Percentiles rank a stretch among this genome's conserved stretches.
phyloP scores from a whole-genome alignment of 2,113 vertebrate species.

The Trogon melanurus region DNA sequence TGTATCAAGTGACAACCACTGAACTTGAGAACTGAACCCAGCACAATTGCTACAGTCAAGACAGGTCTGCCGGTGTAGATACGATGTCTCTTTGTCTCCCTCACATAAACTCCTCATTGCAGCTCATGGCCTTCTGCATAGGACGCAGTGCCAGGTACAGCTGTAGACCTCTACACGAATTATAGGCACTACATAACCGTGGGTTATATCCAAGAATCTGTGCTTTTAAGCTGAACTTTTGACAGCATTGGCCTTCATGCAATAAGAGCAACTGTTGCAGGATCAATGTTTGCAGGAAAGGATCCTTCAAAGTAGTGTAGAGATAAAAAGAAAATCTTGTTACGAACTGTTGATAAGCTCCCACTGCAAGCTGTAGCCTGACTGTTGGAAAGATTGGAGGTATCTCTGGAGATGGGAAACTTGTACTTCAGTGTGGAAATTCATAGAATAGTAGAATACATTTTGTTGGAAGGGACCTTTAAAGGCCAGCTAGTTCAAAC shows the following conservation, averaged over 20 bases:
- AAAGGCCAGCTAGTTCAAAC: no score
- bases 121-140: neutral
- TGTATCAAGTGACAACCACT: neutral
- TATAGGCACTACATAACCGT: rapidly evolving
- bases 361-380: neutral
- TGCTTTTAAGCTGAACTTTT: neutral
- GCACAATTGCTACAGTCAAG: rapidly evolving
- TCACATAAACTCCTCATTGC: rapidly evolving
- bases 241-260: neutral
- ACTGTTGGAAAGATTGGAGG: neutral
- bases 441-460: neutral
- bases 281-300: neutral
- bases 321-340: neutral
- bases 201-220: neutral
- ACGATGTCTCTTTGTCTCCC: neutral
- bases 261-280: neutral
- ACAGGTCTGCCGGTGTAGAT: neutral
- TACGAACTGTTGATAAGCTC: neutral
- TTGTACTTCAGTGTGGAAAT: neutral
- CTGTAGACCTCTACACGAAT: neutral
- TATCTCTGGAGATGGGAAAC: neutral
- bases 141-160: neutral
- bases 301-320: neutral
- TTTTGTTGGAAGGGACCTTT: no score
- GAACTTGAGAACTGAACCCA: neutral